A percentile compares a stretch with the other conserved stretches of the same genome.
Evolutionary conservation across 2,888 invertebrate species (phyloP).

Genomic region (Nomada ferruginata): DNA sequence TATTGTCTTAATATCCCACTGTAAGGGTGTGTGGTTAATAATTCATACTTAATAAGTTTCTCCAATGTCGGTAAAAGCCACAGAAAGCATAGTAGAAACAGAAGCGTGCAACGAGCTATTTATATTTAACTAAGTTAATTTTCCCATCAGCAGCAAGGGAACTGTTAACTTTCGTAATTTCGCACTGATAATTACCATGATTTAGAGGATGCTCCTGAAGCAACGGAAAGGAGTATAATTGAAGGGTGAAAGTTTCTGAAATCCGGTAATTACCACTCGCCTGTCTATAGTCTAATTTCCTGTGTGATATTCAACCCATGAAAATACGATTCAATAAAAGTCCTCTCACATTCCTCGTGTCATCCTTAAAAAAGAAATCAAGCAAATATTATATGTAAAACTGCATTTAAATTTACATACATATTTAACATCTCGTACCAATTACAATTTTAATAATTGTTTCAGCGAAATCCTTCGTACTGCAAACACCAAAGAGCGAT

Average conservation of each 20-base stretch:
- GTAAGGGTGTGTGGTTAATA: too few relatives aligned
- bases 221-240: background rate
- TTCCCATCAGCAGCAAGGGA: slow-evolving; percentile 1
- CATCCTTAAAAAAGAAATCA: too few relatives aligned
- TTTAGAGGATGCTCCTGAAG: slow-evolving; percentile 7
- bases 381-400: too few relatives aligned
- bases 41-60: slow-evolving; percentile 8
- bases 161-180: slow-evolving; percentile 34
- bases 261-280: slow-evolving; percentile 12
- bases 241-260: slow-evolving; percentile 16
- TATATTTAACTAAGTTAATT: slow-evolving; percentile 35
- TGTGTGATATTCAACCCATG: background rate
- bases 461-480: too few relatives aligned
- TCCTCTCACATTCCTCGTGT: too few relatives aligned
- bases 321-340: too few relatives aligned
- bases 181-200: slow-evolving; percentile 38
- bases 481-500: too few relatives aligned
- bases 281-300: background rate
- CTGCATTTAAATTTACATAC: too few relatives aligned
- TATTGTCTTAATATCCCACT: too few relatives aligned
- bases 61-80: slow-evolving; percentile 13
- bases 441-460: too few relatives aligned
- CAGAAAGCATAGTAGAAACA: background rate
- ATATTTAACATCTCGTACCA: too few relatives aligned
- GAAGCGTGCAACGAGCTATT: slow-evolving; percentile 1